Percentiles rank a stretch among this genome's conserved stretches.
These are phyloP conservation scores for Lucilia sericata DNA, from an alignment of 1,140 invertebrate genomes.

Conservation along the genomic window DNA sequence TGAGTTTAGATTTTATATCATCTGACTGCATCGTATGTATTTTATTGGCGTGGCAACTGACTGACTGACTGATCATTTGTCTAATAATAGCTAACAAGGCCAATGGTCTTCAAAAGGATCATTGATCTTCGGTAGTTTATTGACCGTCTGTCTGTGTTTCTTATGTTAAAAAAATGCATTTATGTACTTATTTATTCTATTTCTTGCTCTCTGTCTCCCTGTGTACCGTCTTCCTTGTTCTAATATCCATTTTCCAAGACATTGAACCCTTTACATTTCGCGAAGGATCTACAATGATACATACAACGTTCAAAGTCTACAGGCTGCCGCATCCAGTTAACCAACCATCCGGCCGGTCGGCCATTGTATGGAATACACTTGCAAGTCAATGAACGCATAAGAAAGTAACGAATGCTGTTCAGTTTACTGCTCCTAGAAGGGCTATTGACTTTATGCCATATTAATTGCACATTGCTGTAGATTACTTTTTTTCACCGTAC, in stretches of 20 bases:
- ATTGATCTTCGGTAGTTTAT: slow-evolving; percentile 30
- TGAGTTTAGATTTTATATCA: no score
- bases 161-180: not conserved
- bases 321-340: not conserved
- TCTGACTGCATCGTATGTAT: not conserved
- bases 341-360: not conserved
- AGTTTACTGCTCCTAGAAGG: not conserved
- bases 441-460: slow-evolving; percentile 1
- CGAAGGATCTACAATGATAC: slow-evolving; percentile 31
- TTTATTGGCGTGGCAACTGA: not conserved
- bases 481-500: not conserved
- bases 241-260: slow-evolving; percentile 19
- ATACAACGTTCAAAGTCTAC: no score
- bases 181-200: not conserved
- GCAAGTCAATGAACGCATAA: slow-evolving; percentile 10
- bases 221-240: slow-evolving; percentile 23
- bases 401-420: slow-evolving; percentile 21
- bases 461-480: not conserved
- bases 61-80: not conserved
- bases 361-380: not conserved
- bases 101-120: slow-evolving; percentile 41
- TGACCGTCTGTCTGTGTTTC: slow-evolving; percentile 25
- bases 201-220: not conserved
- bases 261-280: slow-evolving; percentile 35
- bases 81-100: slow-evolving; percentile 15